Conservation (phyloP, 2,113 vertebrate genomes). For the Lophura nycthemera region DNA sequence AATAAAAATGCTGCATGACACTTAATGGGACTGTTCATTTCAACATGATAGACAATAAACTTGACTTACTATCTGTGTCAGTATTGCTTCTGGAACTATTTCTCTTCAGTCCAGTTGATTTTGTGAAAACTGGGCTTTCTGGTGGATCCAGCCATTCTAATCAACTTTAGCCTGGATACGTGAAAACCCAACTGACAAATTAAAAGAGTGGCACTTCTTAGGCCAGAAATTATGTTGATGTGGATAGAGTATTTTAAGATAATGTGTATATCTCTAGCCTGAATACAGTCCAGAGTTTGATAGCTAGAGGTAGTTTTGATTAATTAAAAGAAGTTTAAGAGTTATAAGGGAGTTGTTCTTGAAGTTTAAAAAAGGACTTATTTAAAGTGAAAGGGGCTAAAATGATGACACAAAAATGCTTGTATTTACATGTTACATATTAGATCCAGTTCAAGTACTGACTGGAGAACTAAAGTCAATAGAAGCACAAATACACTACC, state of each 20-base stretch:
- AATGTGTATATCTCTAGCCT: not conserved
- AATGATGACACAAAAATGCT: not conserved
- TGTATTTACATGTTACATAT: not conserved
- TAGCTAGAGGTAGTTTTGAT: not conserved
- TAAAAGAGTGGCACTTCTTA: not conserved
- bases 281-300: not conserved
- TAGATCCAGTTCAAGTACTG: not conserved
- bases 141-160: not conserved
- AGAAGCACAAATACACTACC: not conserved
- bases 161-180: not conserved
- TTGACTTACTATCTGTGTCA: not conserved
- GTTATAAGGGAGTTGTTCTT: not conserved
- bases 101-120: not conserved
- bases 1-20: not conserved
- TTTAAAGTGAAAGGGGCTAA: not conserved
- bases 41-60: not conserved
- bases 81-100: not conserved
- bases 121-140: not conserved
- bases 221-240: not conserved
- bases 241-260: not conserved
- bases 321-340: not conserved
- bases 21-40: not conserved
- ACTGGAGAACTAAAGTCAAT: not conserved
- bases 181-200: not conserved
- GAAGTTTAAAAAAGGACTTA: not conserved